Conservation (phyloP, 2,888 invertebrate genomes). For the Cosmia pyralina region DNA sequence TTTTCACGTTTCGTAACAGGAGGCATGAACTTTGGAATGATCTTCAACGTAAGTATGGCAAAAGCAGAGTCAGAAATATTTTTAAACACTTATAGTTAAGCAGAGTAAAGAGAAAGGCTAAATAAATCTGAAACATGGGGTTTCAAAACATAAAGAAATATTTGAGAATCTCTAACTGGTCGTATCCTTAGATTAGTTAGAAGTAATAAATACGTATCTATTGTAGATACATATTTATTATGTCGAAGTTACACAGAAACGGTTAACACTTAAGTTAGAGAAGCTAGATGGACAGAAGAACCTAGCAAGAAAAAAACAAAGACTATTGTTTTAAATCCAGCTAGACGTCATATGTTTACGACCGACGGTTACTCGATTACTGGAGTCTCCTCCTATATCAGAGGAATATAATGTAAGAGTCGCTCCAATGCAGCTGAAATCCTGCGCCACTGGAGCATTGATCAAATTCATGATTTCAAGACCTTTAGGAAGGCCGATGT, state of each 20-base stretch:
- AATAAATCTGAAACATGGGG: background rate
- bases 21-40: background rate
- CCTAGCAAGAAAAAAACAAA: background rate
- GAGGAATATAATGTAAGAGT: background rate
- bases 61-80: background rate
- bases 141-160: background rate
- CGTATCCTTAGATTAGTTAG: background rate
- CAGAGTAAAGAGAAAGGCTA: background rate
- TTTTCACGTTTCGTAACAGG: background rate
- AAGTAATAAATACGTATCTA: background rate
- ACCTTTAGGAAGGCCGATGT: background rate
- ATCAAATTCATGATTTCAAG: background rate
- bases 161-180: background rate
- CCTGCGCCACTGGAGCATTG: background rate
- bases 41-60: slow-evolving; percentile 24
- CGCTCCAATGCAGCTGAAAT: background rate
- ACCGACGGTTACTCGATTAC: background rate
- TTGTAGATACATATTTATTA: background rate
- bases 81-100: background rate
- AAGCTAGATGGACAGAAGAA: background rate
- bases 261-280: background rate
- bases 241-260: background rate
- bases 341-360: background rate
- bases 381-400: background rate
- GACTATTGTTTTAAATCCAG: background rate